Evolutionary conservation across 2,797 vertebrate species (phyloP).

Genomic region (Epinephelus malabaricus): DNA sequence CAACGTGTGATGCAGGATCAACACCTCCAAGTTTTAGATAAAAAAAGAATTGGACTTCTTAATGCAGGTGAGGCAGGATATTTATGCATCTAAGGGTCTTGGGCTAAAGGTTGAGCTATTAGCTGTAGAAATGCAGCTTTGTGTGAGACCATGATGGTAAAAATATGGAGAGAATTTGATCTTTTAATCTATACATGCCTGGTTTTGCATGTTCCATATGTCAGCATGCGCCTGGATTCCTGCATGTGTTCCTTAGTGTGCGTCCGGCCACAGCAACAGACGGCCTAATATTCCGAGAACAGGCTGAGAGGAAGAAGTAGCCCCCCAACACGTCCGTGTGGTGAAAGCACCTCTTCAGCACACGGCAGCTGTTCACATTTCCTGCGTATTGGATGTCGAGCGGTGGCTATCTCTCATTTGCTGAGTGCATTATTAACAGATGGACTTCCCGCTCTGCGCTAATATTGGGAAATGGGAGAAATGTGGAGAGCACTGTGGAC

Average conservation of each 20-base stretch:
- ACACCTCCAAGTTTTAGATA: not conserved
- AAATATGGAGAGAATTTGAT: constrained; percentile 40
- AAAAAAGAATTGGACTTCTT: not conserved
- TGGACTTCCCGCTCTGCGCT: constrained; percentile 74
- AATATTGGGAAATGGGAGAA: constrained; percentile 79
- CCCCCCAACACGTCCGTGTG: constrained; percentile 58
- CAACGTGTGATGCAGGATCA: not conserved
- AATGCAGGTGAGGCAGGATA: not conserved
- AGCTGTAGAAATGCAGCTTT: not conserved
- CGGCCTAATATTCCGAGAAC: constrained; percentile 57
- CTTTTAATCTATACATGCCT: constrained; percentile 48
- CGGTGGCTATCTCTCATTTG: constrained; percentile 67
- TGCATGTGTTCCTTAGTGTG: constrained; percentile 55
- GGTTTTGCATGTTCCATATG: constrained; percentile 46
- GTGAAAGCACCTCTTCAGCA: constrained; percentile 77
- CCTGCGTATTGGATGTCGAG: constrained; percentile 82
- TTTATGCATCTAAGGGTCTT: not conserved
- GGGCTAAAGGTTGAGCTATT: not conserved
- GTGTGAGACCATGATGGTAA: not conserved
- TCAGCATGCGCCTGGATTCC: constrained; percentile 47
- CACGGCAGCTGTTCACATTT: constrained; percentile 82
- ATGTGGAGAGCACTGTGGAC: constrained; percentile 54
- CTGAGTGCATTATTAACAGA: constrained; percentile 81
- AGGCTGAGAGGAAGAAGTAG: constrained; percentile 61
- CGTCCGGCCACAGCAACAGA: constrained; percentile 60